Evolutionary conservation across 2,888 invertebrate species (phyloP).

Genomic region (Agrenia bidenticulata): DNA sequence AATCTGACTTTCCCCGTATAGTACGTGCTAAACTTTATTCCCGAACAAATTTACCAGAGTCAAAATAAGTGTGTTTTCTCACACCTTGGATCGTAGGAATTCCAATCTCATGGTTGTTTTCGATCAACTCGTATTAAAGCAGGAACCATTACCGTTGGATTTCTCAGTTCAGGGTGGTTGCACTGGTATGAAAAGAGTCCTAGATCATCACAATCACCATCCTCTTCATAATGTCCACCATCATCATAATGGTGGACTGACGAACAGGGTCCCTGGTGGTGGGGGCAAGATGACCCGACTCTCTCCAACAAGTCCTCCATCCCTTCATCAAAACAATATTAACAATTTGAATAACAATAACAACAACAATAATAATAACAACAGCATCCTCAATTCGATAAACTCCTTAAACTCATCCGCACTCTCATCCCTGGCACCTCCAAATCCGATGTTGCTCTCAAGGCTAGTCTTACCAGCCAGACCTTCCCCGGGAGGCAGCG

Average conservation of each 20-base stretch:
- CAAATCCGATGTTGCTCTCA: slow-evolving; percentile 50
- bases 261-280: slow-evolving; percentile 31
- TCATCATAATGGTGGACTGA: slow-evolving; percentile 19
- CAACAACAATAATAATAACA: slow-evolving; percentile 24
- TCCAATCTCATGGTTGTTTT: slow-evolving; percentile 50
- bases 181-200: slow-evolving; percentile 51
- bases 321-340: slow-evolving; percentile 23
- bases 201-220: slow-evolving; percentile 49
- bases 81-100: neutral
- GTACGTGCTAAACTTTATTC: no score
- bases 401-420: slow-evolving; percentile 30
- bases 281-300: slow-evolving; percentile 48
- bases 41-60: no score
- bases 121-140: slow-evolving; percentile 40
- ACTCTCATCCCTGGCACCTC: slow-evolving; percentile 41
- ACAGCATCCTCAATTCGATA: slow-evolving; percentile 23
- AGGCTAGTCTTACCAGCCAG: slow-evolving; percentile 48
- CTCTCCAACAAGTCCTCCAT: slow-evolving; percentile 16
- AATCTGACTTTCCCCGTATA: no score
- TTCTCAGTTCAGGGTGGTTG: slow-evolving; percentile 41
- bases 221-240: slow-evolving; percentile 43
- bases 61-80: no score
- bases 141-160: slow-evolving; percentile 46
- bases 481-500: slow-evolving; percentile 43
- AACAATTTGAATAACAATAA: slow-evolving; percentile 19